Evolutionary conservation across 2,888 invertebrate species (phyloP).

Genomic region (Pheosia gnoma): DNA sequence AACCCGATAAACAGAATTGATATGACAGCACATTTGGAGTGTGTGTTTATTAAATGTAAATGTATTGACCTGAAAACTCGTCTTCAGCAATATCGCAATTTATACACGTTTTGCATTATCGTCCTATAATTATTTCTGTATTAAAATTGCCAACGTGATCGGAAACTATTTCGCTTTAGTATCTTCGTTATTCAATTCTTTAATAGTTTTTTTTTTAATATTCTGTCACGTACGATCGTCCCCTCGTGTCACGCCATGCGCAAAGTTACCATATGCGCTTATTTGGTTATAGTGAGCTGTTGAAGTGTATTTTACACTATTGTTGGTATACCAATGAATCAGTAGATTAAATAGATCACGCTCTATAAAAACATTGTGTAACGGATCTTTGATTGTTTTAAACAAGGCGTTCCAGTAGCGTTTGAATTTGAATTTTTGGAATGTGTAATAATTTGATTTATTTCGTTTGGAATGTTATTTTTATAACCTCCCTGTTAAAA

Average conservation of each 20-base stretch:
- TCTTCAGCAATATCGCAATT: constrained; percentile 16
- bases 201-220: constrained; percentile 44
- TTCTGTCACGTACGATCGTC: constrained; percentile 46
- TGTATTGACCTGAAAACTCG: background rate
- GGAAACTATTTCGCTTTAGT: constrained; percentile 38
- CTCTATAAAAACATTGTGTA: too few species aligned
- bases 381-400: too few species aligned
- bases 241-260: constrained; percentile 39
- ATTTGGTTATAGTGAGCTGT: constrained; percentile 14
- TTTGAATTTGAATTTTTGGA: too few species aligned
- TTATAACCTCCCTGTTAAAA: constrained; percentile 4
- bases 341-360: too few species aligned
- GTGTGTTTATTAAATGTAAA: background rate
- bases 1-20: background rate
- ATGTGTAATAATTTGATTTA: too few species aligned
- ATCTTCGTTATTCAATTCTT: constrained; percentile 49
- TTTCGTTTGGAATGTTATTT: too few species aligned
- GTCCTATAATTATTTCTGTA: constrained; percentile 30
- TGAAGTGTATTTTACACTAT: too few species aligned
- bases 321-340: too few species aligned
- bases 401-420: too few species aligned
- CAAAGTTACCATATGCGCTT: constrained; percentile 34
- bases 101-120: constrained; percentile 36
- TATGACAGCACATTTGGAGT: background rate
- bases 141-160: constrained; percentile 47